These are phyloP conservation scores for Hippopotamyrus pictus DNA, from an alignment of 2,797 vertebrate species.

Conservation along the genomic window DNA sequence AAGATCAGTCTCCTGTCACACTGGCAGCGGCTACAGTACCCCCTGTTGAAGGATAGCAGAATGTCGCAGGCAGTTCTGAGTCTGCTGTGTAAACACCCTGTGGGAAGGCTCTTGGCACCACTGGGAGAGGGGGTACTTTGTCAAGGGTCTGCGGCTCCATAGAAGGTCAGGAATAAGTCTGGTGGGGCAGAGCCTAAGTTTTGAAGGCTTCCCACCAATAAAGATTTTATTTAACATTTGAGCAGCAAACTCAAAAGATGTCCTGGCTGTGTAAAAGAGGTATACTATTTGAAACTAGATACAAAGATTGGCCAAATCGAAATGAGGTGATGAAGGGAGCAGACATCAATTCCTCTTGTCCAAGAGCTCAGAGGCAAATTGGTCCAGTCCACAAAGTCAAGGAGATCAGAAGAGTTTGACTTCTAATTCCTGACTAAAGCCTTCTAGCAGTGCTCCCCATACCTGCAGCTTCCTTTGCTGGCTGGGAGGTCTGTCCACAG, in stretches of 20 bases:
- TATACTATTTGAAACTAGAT: background rate
- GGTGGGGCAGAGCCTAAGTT: conserved; percentile 9
- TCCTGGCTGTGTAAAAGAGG: background rate
- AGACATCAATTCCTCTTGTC: background rate
- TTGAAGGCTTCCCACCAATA: background rate
- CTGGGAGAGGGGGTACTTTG: background rate
- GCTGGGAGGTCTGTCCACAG: conserved; percentile 1
- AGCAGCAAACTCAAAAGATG: background rate
- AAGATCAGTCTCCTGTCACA: conserved; percentile 32
- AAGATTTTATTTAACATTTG: background rate
- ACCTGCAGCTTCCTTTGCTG: conserved; percentile 9
- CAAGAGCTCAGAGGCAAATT: background rate
- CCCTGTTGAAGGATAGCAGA: conserved; percentile 39
- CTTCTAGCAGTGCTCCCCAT: background rate
- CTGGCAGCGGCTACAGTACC: conserved; percentile 29
- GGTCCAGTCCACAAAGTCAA: background rate
- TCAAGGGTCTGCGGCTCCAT: background rate
- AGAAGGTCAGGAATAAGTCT: conserved; percentile 10
- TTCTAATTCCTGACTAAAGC: background rate
- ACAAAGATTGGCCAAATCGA: background rate
- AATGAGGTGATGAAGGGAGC: background rate
- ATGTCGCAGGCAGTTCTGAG: conserved; percentile 37
- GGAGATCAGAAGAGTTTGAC: background rate
- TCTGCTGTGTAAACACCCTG: background rate
- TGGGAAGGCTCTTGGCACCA: background rate